phyloP scores from a whole-genome alignment of 2,888 invertebrate genomes.

The Drosophila helvetica region DNA sequence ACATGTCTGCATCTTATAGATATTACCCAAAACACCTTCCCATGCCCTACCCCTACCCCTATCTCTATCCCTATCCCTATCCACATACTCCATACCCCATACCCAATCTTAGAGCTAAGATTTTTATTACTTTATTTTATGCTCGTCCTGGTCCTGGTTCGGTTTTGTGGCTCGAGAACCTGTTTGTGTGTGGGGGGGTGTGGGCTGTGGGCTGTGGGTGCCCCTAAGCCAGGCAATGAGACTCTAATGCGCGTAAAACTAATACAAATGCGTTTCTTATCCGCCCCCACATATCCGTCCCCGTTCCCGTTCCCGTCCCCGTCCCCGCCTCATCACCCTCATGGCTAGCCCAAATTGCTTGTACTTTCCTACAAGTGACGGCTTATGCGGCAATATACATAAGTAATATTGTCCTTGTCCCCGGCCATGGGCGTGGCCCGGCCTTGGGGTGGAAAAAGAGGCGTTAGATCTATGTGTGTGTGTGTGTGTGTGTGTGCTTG shows the following conservation, averaged over 20 bases:
- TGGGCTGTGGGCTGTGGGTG: slow-evolving; percentile 5
- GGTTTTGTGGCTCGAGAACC: slow-evolving; percentile 38
- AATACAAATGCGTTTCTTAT: slow-evolving; percentile 79
- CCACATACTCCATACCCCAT: slow-evolving; percentile 3
- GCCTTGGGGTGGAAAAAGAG: slow-evolving; percentile 19
- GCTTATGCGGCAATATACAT: slow-evolving; percentile 76
- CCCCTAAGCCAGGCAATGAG: slow-evolving; percentile 76
- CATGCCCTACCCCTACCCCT: background rate
- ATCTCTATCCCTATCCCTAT: background rate
- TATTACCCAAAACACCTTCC: slow-evolving; percentile 56
- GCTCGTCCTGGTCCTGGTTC: slow-evolving; percentile 51
- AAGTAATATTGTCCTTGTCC: slow-evolving; percentile 74
- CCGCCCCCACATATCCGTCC: slow-evolving; percentile 41
- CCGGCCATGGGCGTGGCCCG: slow-evolving; percentile 17
- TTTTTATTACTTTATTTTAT: slow-evolving; percentile 79
- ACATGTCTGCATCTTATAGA: slow-evolving; percentile 70
- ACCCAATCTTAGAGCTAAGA: slow-evolving; percentile 49
- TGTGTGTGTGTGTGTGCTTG: slow-evolving; percentile 7
- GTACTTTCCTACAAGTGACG: slow-evolving; percentile 77
- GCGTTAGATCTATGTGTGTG: slow-evolving; percentile 8
- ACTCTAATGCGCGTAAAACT: slow-evolving; percentile 79
- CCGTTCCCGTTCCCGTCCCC: background rate
- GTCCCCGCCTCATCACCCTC: background rate
- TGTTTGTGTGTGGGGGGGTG: slow-evolving; percentile 6
- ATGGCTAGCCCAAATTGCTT: slow-evolving; percentile 63